Base-by-base conservation (phyloP, 2,797 vertebrate genomes). In the Fistularia tabacaria region DNA sequence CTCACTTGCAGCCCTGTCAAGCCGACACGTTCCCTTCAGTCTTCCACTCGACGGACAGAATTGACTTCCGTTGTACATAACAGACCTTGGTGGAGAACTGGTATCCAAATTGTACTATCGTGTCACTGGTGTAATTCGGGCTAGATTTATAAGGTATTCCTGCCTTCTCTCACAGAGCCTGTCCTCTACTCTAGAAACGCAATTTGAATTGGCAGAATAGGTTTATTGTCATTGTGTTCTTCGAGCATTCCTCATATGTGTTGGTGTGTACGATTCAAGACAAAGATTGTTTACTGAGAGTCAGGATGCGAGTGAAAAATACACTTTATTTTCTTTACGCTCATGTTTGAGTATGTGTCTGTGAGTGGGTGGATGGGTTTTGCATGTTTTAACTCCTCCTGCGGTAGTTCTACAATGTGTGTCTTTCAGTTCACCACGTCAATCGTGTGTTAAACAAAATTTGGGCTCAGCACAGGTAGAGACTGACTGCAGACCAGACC, bases 331-430 rank as follows among this genome's bases (percentile, higher is more conserved):
- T 57, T 73, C 43, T 62, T n/a, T 66, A 15, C 56, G 50, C 43
- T 47, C 74, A 69, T 56, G 48, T 47, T 51, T 75, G 69, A 75
- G 69, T 65, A 66, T 66, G 66, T 61, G 90, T 57, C 66, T 68
- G 68, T 63, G 66, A 57, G 91, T 86, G 52, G 73, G 25, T 25
- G 25, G 25, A 25, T 25, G 25, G 25, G 25, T 25, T 25, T 25
- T 25, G 25, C 25, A 25, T 25, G 25, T 25, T n/a, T 25, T 25
- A 25, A 25, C 25, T 25, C 25, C 25, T 25, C 87, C 90, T 76
- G 69, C 93, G 91, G 92, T 93, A 94, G 94, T 94, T 94, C 92
- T 93, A 89, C 92, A 91, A 90, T 92, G 90, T 88, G 89, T 92
- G 89, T 93, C 92, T 91, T 93, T 93, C 91, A 93, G 85, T 91